Evolutionary conservation across 2,888 invertebrate genomes (phyloP), one percentile per base, ranked within the genome.

Genomic region (Megastigmus dorsalis): DNA sequence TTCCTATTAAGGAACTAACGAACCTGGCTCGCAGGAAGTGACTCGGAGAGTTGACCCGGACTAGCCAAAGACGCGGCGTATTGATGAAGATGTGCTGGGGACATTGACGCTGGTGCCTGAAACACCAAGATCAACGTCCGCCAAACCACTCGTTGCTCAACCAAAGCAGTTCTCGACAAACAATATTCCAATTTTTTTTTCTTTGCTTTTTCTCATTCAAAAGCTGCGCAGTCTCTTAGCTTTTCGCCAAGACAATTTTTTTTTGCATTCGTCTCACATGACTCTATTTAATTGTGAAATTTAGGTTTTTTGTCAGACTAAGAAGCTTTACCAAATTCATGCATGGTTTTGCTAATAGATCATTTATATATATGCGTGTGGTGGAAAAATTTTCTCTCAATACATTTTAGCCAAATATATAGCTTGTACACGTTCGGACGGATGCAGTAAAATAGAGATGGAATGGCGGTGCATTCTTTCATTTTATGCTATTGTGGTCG

Each of bases 41-140:
- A 93, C 90, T 94, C 94, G 83, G 93, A 93, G 83, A 92, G 90
- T 88, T 92, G 91, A 84, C 89, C 89, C 70, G 89, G 89, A 84
- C 88, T 88, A 85, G 85, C 84, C 82, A 88, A 83, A 71, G 88
- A 87, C 80, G 91, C 90, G 87, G 91, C 90, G 86, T 93, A 93
- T 89, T 93, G 93, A 89, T 93, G 93, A 87, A 93, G 92, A 90
- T 94, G 95, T 88, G 95, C 95, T 81, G 95, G 95, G 79, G 95
- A 95, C 94, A 95, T 95, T 88, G 95, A 94, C 88, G 96, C 95
- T 84, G 96, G 96, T 88, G 96, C 96, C 95, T 96, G 76, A 75
- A 83, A 81, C 86, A 86, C 83, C 86, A 82, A 85, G 79, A 78
- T 80, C 81, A 81, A 77, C 77, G 75, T 75, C 77, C 78, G 52